Evolutionary conservation across 2,797 vertebrate genomes (phyloP).

Genomic region (Gallinago nigripennis): DNA sequence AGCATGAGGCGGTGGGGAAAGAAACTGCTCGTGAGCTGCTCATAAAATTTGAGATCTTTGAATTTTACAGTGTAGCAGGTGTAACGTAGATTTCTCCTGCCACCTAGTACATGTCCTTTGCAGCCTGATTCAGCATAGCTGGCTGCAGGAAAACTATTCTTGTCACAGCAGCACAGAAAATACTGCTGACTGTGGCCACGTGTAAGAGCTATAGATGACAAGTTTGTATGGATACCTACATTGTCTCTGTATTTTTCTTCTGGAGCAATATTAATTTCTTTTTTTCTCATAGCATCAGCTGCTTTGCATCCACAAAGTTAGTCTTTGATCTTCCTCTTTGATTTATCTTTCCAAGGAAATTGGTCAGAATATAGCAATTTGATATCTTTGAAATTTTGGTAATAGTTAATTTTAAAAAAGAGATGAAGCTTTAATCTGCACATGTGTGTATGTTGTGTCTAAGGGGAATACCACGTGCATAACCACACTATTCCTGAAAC

Average conservation of each 20-base stretch:
- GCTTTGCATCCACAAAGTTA: not conserved
- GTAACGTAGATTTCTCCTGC: fast-evolving
- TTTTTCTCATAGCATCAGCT: not conserved
- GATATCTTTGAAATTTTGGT: not conserved
- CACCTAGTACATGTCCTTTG: fast-evolving
- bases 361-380: not conserved
- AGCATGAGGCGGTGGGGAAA: not conserved
- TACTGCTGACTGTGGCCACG: not conserved
- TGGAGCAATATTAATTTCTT: not conserved
- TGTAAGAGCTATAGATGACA: not conserved
- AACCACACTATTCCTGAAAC: not conserved
- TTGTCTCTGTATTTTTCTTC: not conserved
- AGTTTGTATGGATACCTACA: not conserved
- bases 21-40: not conserved
- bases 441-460: fast-evolving
- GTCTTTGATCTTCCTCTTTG: not conserved
- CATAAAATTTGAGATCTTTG: not conserved
- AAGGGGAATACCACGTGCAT: not conserved
- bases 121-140: not conserved
- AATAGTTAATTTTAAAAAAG: not conserved
- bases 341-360: not conserved
- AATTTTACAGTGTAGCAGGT: not conserved
- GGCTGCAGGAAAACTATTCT: not conserved
- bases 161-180: not conserved
- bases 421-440: not conserved